Base-by-base conservation (phyloP, 2,797 vertebrate species). In the Lepilemur septentrionalis region DNA sequence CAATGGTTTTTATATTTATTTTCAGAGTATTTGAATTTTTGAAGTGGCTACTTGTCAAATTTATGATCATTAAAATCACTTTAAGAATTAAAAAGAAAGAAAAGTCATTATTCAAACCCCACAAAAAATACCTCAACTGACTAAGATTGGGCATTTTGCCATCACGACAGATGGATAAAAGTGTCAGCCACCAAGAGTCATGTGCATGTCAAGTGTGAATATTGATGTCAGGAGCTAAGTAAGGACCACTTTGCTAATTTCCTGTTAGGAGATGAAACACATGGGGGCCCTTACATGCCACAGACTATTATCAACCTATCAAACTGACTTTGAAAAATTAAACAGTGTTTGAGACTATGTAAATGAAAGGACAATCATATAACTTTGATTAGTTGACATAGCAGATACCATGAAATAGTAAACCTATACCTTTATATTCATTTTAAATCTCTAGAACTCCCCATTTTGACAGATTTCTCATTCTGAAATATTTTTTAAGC, bases 1-100 rank as follows among this genome's bases (percentile, higher is more conserved):
- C 1, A 82, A 35, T 59, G 1, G 43, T 25, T 8, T 18, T 18
- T 23, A 50, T 79, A 30, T 1, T 70, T 80, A 59, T 50, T 73
- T 94, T 48, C 20, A 96, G n/a, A 97, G 0, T 88, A 92, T 65
- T 89, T 65, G 15, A 86, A 76, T 22, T 32, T 15, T 73, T 85
- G 57, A 70, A 89, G 41, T 22, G 17, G 7, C 1, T 35, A 41
- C 20, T 72, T 91, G 10, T 83, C 92, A 96, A 80, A 86, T 96
- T 63, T 73, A 12, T 35, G 13, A 96, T 3, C 1, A 94, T 78
- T n/a, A 93, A 94, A 96, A 76, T 96, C 78, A 94, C 82, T 94
- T 93, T 55, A 94, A 70, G 80, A 85, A 63, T 83, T 70, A n/a
- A 86, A 57, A 94, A 96, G 59, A 57, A 75, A 67, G 41, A 84